phyloP scores from a whole-genome alignment of 2,113 vertebrate species.

The Silurus asotus region DNA sequence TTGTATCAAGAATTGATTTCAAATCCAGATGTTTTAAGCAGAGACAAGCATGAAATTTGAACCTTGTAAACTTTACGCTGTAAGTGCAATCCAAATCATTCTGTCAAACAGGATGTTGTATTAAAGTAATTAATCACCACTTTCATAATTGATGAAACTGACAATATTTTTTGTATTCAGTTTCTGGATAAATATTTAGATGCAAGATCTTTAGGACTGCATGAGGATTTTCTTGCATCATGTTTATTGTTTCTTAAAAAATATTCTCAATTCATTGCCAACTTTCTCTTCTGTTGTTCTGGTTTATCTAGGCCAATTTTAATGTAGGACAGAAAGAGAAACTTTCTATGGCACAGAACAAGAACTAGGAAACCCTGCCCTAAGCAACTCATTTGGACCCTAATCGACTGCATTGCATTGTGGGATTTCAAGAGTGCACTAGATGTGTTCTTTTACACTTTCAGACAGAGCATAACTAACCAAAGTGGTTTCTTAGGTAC shows the following conservation, averaged over 20 bases:
- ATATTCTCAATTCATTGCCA: not conserved
- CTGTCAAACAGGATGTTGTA: not conserved
- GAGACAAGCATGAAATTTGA: not conserved
- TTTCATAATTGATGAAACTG: not conserved
- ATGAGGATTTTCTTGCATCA: not conserved
- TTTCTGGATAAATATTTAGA: not conserved
- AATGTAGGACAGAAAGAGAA: conserved; percentile 19
- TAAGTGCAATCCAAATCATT: not conserved
- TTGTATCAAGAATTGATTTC: not conserved
- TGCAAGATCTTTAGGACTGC: not conserved
- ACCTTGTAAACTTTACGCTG: not conserved
- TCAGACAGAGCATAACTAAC: not conserved
- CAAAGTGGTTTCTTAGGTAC: not conserved
- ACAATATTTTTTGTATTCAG: not conserved
- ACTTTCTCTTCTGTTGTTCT: conserved; percentile 4
- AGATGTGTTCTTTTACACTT: not conserved
- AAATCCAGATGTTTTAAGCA: not conserved
- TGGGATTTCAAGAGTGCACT: conserved; percentile 1
- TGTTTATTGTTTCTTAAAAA: not conserved
- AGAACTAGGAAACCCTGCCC: conserved; percentile 27
- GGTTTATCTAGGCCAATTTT: conserved; percentile 18
- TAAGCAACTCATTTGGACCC: conserved; percentile 26
- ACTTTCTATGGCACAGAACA: conserved; percentile 14
- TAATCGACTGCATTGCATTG: conserved; percentile 15
- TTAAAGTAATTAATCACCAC: not conserved